phyloP scores from a whole-genome alignment of 2,888 invertebrate species.

The Erebia palarica region DNA sequence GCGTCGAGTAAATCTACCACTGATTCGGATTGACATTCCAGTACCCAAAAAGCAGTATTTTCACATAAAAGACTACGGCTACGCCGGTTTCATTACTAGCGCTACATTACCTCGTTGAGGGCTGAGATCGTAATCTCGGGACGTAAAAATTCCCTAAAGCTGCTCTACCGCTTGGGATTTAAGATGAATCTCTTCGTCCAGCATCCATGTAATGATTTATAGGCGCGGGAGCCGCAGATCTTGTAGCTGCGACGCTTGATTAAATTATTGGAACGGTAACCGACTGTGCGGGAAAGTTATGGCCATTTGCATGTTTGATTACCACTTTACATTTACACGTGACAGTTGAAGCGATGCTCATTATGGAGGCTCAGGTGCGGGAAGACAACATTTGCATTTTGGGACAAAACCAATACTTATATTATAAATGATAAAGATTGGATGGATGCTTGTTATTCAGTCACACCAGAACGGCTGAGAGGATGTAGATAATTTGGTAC shows the following conservation, averaged over 20 bases:
- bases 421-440: background rate
- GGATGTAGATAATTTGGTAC: too few species aligned
- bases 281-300: constrained; percentile 2
- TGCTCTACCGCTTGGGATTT: background rate
- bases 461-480: too few species aligned
- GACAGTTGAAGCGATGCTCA: background rate
- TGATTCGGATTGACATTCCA: too few species aligned
- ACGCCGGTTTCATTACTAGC: background rate
- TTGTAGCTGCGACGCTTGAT: constrained; percentile 19
- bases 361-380: background rate
- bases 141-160: background rate
- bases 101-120: background rate
- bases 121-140: background rate
- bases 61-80: too few species aligned
- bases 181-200: background rate
- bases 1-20: too few species aligned
- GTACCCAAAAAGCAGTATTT: too few species aligned
- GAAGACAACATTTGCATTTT: background rate
- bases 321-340: constrained; percentile 11
- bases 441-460: too few species aligned
- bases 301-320: constrained; percentile 18
- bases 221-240: constrained; percentile 17
- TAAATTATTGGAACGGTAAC: constrained; percentile 24
- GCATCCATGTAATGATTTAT: constrained; percentile 22
- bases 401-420: background rate